A percentile compares a stretch with the other conserved stretches of the same genome.
Evolutionary conservation across 53 echinoderm and acorn worm species (phyloP).

Genomic region (Crossaster papposus): DNA sequence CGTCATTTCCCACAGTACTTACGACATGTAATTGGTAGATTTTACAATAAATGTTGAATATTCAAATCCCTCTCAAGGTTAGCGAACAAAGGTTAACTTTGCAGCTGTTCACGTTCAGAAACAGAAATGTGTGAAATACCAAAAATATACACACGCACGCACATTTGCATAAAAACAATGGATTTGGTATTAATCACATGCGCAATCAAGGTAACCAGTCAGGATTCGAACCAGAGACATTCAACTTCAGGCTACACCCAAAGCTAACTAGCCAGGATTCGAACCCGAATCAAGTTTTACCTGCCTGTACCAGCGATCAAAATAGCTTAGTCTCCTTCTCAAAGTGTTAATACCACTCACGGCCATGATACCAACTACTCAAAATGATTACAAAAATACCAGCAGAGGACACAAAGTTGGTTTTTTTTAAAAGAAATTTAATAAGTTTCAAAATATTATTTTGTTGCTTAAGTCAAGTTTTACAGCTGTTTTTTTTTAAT

Average conservation of each 20-base stretch:
- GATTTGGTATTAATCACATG: too few species aligned
- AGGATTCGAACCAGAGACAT: too few species aligned
- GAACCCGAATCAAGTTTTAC: background rate
- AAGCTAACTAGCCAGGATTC: too few species aligned
- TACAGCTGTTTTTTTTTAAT: too few species aligned
- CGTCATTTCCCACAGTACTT: background rate
- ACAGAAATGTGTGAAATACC: too few species aligned
- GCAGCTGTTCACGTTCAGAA: background rate
- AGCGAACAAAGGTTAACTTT: background rate
- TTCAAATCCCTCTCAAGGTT: background rate
- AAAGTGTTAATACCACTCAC: background rate
- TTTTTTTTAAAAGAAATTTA: too few species aligned
- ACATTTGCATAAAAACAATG: too few species aligned
- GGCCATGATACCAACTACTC: background rate
- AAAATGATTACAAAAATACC: background rate
- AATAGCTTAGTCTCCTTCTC: slow-evolving; percentile 14
- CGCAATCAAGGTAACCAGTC: too few species aligned
- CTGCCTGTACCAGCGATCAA: slow-evolving; percentile 15
- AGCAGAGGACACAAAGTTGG: background rate
- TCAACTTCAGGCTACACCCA: too few species aligned
- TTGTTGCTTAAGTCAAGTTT: too few species aligned
- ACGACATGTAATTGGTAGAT: background rate
- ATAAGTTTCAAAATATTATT: too few species aligned
- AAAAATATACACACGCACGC: too few species aligned
- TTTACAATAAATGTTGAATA: background rate